Evolutionary conservation across 2,888 invertebrate genomes (phyloP), one percentile per base, ranked within the genome.

Genomic region (Callinectes sapidus): DNA sequence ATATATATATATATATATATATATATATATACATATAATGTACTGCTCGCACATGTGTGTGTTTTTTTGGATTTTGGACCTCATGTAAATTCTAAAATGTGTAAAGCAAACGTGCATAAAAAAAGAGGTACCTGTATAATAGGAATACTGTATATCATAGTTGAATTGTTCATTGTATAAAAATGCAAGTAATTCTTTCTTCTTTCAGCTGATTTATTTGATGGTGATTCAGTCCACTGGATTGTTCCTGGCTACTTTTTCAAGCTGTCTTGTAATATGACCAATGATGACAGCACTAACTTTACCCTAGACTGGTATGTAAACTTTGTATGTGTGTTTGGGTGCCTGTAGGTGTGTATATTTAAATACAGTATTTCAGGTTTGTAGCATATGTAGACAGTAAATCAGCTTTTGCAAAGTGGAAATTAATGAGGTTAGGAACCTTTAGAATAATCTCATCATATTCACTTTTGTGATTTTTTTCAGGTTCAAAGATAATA

Each of bases 401-500:
- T 10, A 71, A 71, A 71, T 71, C 0, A 28, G 6, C 28, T 28
- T 28, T 71, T 28, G 23, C 23, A 23, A 48, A 48, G 48, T 48
- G 48, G 0, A 10, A 48, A 48, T 10, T 10, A 0, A 8, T 48
- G 10, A 48, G 48, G 48, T 48, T 48, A 48, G 3, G 3, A 48
- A 48, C 3, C 10, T 0, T 48, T 48, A 48, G 48, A 48, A 48
- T 48, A 48, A 48, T 48, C 48, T 48, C 10, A 5, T 48, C 8
- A 48, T 48, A 6, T 48, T 48, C 48, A 48, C 48, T 48, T 48
- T 8, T 48, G 10, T 48, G 10, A n/a, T 93, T 35, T 39, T 66
- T 88, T 89, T 77, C 88, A 93, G 93, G 93, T 93, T 28, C 66
- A 93, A 91, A 71, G 87, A 92, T 86, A 77, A 85, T 28, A 16